Conservation (phyloP, 2,888 invertebrate species). For the Icerya purchasi region DNA sequence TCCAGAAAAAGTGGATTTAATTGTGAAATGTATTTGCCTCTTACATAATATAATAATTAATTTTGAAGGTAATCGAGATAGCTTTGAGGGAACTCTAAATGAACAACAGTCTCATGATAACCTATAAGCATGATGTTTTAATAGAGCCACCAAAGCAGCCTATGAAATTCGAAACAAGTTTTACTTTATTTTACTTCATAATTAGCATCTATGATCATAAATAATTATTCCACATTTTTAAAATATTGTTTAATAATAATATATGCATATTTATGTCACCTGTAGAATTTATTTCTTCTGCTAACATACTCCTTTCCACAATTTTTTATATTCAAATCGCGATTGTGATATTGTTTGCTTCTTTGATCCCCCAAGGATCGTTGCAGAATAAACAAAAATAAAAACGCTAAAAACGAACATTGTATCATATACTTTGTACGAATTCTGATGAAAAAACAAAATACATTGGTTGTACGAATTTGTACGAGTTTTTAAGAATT, state of each 20-base stretch:
- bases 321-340: background rate
- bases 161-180: background rate
- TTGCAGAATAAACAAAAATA: background rate
- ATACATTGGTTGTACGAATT: background rate
- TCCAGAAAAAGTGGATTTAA: background rate
- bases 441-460: background rate
- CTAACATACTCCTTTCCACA: background rate
- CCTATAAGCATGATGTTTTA: too few relatives aligned
- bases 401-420: background rate
- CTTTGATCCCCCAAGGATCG: background rate
- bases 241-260: background rate
- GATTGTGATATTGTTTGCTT: background rate
- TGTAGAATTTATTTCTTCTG: background rate
- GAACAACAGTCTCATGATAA: too few relatives aligned
- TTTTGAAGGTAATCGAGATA: background rate
- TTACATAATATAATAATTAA: background rate
- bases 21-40: background rate
- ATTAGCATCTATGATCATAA: background rate
- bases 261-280: background rate
- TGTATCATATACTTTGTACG: background rate
- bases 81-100: background rate
- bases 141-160: too few relatives aligned
- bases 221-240: too few relatives aligned
- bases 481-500: background rate
- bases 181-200: background rate